Base-by-base conservation (phyloP, 2,888 invertebrate genomes). In the Phanerotoma sp. region DNA sequence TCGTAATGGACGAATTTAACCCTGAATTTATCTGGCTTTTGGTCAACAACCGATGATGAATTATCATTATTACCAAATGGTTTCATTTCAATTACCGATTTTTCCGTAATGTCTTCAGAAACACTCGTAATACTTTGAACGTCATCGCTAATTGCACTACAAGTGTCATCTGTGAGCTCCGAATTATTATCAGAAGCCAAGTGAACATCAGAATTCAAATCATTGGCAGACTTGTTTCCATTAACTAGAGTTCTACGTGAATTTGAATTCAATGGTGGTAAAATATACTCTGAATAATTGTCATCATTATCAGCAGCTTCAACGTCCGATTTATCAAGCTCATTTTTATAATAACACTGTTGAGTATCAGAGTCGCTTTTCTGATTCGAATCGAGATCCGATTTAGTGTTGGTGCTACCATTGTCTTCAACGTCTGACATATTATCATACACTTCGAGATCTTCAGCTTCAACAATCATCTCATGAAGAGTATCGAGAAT, bases 401-500 rank as follows among this genome's bases (percentile, higher is more conserved):
- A 62, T 45, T 68, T 71, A n/a, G n/a, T n/a, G n/a, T n/a, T n/a
- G n/a, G n/a, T n/a, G 58, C 70, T 69, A 15, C 67, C 63, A 46
- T 66, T 64, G 15, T 58, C 56, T 28, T 68, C 67, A 21, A 18
- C 53, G 20, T 56, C 57, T 35, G 63, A 61, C 22, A 64, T 30
- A 50, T 66, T 64, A 21, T 53, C n/a, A n/a, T n/a, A n/a, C n/a
- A n/a, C 44, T 25, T 38, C 60, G 4, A 64, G 60, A 10, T 65
- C 61, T 3, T 66, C 63, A 16, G 65, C 51, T 49, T 71, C 66
- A 16, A 60, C 44, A 18, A 64, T 57, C 54, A 68, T 64, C 1
- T 66, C 64, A 41, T 70, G 67, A 32, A 72, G 57, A 49, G 68
- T 66, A 41, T 66, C 67, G 13, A 73, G 57, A 28, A 73, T 72